Evolutionary conservation across 1,140 invertebrate genomes (phyloP).

Genomic region (Drosophila tropicalis): DNA sequence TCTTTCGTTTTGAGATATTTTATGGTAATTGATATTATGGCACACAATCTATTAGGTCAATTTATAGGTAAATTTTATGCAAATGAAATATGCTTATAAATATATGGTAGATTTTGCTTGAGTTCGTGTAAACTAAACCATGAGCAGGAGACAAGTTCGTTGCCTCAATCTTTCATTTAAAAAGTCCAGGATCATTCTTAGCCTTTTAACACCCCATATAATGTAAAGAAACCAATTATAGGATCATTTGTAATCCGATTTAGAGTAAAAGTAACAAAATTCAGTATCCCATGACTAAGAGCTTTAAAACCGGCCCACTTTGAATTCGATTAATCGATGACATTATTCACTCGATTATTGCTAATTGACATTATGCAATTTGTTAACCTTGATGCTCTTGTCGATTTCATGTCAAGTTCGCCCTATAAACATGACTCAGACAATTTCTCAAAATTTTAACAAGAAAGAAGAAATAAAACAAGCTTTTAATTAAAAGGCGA

Average conservation of each 20-base stretch:
- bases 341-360: neutral
- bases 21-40: neutral
- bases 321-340: neutral
- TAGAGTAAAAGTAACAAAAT: too few species aligned
- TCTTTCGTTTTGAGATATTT: conserved; percentile 54
- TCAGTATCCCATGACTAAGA: too few species aligned
- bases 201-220: too few species aligned
- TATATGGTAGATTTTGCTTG: too few species aligned
- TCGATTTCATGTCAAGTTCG: conserved; percentile 72
- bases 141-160: conserved; percentile 53
- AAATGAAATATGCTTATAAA: too few species aligned
- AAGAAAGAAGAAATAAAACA: neutral
- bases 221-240: too few species aligned
- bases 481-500: conserved; percentile 40
- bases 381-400: conserved; percentile 59
- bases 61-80: too few species aligned
- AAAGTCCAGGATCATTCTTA: too few species aligned
- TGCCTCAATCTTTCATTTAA: conserved; percentile 75
- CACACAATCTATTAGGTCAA: too few species aligned
- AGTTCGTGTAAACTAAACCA: too few species aligned
- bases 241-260: too few species aligned
- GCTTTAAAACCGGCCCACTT: neutral
- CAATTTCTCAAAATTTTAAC: conserved; percentile 16
- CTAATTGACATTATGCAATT: neutral
- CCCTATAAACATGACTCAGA: conserved; percentile 19